Percentiles rank a stretch among this genome's conserved stretches.
Evolutionary conservation across 2,113 vertebrate species (phyloP).

Genomic region (Oreochromis aureus): DNA sequence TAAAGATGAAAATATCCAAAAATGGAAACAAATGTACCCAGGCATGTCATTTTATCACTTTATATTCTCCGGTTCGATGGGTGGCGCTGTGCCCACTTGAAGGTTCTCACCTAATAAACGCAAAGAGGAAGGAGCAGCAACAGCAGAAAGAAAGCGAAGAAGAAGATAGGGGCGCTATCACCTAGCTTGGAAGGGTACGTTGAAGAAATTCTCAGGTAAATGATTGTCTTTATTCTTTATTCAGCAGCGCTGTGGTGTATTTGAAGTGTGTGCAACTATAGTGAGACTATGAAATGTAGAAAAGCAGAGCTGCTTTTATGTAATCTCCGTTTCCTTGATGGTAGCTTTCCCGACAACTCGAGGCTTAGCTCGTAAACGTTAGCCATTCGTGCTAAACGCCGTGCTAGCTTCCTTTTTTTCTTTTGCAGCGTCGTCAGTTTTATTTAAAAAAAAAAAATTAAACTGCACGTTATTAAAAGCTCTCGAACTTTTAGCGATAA

Average conservation of each 20-base stretch:
- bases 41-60: not conserved
- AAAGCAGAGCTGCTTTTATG: not conserved
- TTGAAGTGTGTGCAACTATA: rapidly evolving
- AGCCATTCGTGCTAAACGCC: constrained; percentile 2
- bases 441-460: not conserved
- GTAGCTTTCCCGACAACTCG: not conserved
- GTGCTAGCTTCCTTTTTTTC: not conserved
- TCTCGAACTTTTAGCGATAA: rapidly evolving
- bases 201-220: constrained; percentile 36
- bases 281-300: rapidly evolving
- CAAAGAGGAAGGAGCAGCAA: not conserved
- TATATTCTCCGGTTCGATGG: not conserved
- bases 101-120: not conserved
- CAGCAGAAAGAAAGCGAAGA: not conserved
- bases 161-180: not conserved
- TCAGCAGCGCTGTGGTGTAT: rapidly evolving
- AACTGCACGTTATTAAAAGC: rapidly evolving
- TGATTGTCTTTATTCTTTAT: too few relatives aligned
- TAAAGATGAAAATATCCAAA: not conserved
- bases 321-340: not conserved
- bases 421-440: not conserved
- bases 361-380: constrained; percentile 6
- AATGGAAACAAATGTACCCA: not conserved
- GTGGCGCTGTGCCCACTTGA: not conserved
- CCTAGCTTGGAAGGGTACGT: not conserved